phyloP scores from a whole-genome alignment of 2,113 vertebrate genomes.

The Prochilodus magdalenae region DNA sequence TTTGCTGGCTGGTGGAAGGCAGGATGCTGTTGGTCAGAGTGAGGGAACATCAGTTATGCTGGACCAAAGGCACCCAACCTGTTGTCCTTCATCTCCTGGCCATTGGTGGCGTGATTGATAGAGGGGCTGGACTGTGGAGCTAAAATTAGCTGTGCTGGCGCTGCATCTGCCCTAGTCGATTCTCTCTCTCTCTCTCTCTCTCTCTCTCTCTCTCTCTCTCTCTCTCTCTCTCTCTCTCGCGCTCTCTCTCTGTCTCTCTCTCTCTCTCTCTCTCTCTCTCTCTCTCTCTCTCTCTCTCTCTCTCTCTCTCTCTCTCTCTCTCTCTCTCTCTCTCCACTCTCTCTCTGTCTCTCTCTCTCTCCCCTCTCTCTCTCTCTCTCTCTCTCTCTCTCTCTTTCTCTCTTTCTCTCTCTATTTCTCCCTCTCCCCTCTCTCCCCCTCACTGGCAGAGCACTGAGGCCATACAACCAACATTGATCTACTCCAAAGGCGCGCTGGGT shows the following conservation, averaged over 20 bases:
- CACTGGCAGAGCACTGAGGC: conserved; percentile 1
- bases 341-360: background rate
- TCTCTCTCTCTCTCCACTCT: conserved; percentile 3
- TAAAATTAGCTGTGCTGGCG: conserved; percentile 53
- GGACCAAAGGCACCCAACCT: conserved; percentile 5
- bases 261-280: background rate
- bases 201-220: too few species aligned
- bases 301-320: background rate
- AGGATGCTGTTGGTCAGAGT: background rate
- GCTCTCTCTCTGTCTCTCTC: background rate
- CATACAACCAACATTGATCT: conserved; percentile 34
- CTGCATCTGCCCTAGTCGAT: conserved; percentile 18
- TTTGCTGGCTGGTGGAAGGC: background rate
- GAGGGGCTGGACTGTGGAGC: conserved; percentile 24
- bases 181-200: background rate
- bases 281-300: background rate
- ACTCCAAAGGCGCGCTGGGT: background rate
- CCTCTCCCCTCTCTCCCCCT: too few species aligned
- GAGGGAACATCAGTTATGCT: background rate
- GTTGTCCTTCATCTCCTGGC: conserved; percentile 35
- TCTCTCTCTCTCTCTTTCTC: conserved; percentile 3
- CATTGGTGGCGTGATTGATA: conserved; percentile 40
- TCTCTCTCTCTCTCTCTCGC: too few species aligned
- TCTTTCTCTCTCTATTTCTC: background rate
- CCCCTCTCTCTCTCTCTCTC: background rate